Base-by-base conservation (phyloP, 2,797 vertebrate genomes). In the Lophotriccus pileatus region DNA sequence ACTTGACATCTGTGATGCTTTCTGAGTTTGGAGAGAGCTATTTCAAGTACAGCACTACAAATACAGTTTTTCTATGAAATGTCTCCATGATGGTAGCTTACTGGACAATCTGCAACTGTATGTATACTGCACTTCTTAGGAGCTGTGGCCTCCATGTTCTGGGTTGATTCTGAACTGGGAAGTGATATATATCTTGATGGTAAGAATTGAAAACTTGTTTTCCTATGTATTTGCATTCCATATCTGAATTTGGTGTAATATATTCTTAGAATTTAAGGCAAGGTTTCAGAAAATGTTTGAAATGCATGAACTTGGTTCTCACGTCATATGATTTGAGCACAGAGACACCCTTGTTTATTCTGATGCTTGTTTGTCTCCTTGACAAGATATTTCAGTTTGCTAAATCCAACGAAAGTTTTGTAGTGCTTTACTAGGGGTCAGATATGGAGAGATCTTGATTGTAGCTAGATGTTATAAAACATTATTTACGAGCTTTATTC, bases 151-250 rank as follows among this genome's bases (percentile, higher is more conserved):
- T 98, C 99, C 94, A 99, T 99, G 98, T 99, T 99, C 97, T 99
- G 99, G 99, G 98, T 99, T 47, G 99, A 99, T 95, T 98, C 99
- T 84, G 99, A 99, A 96, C 98, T 99, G 46, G 99, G 99, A 91
- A 99, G 99, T 94, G 99, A 99, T 89, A 98, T 99, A 95, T 99
- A 99, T 96, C 98, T 99, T 92, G 99, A 99, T 77, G 99, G 99
- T 99, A 98, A 98, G 98, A 93, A 76, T 5, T 56, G 6, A 14
- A 69, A 53, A 4, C 20, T 56, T 74, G 9, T 90, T 67, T 76
- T 59, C 17, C 9, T 47, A 1, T 2, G 2, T 75, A 21, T 15
- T 78, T 28, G 2, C 19, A 39, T 72, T 79, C 50, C 3, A 0
- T 73, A 19, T 23, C n/a, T 70, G 27, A 2, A 28, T 74, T 83